These are phyloP conservation scores for Diplogasteroides magnus DNA, from an alignment of 1,140 invertebrate species.

Conservation along the genomic window DNA sequence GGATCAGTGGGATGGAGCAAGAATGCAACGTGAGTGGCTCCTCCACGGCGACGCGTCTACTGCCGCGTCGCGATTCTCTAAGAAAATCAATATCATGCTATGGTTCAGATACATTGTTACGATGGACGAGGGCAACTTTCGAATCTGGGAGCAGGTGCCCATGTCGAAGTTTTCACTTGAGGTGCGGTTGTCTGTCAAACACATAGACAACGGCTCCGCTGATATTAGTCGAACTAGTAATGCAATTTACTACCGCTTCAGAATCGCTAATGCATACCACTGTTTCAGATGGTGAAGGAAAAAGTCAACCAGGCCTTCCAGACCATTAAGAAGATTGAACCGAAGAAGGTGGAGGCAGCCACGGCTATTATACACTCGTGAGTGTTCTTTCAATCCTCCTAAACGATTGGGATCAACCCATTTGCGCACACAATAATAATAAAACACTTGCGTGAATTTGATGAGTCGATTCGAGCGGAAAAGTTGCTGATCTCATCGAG, in stretches of 20 bases:
- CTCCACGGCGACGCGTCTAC: no score
- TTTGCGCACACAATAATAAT: no score
- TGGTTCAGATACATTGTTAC: background rate
- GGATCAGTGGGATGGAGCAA: background rate
- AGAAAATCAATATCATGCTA: background rate
- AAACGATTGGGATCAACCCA: no score
- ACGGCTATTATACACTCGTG: background rate
- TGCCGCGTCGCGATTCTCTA: background rate
- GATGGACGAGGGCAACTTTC: background rate
- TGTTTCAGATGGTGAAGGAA: background rate
- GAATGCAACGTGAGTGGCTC: background rate
- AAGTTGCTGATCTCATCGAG: no score
- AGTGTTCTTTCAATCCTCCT: no score
- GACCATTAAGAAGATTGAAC: background rate
- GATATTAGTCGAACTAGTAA: background rate
- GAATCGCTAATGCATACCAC: background rate
- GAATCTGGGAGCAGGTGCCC: background rate
- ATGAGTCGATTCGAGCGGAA: no score
- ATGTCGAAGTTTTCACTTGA: background rate
- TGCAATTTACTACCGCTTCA: background rate
- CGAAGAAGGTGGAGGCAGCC: background rate
- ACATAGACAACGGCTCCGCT: background rate
- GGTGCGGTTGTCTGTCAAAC: background rate
- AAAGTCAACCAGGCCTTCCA: background rate
- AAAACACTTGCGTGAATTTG: no score